These are phyloP conservation scores for Myopa testacea DNA, from an alignment of 2,888 invertebrate genomes.

Conservation along the genomic window DNA sequence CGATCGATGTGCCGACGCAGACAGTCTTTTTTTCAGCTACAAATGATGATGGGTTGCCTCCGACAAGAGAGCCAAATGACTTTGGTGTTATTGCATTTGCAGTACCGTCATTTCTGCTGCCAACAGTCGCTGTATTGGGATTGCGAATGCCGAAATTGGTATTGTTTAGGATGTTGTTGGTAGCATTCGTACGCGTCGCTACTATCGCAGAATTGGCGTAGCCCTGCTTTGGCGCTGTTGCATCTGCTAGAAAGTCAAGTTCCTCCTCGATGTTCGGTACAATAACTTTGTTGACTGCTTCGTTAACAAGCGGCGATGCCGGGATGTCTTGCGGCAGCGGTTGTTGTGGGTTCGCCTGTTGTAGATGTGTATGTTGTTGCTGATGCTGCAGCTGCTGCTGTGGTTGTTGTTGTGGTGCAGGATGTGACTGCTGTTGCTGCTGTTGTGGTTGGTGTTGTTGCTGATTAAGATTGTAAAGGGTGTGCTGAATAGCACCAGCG, in stretches of 20 bases:
- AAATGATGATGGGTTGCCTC: conserved; percentile 43
- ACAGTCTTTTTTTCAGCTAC: conserved; percentile 59
- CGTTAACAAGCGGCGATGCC: conserved; percentile 68
- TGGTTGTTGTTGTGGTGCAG: conserved; percentile 54
- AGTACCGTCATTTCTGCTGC: conserved; percentile 51
- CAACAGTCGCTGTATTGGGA: conserved; percentile 48
- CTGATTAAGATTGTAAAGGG: conserved; percentile 55
- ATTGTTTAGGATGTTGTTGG: conserved; percentile 51
- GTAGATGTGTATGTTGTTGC: conserved; percentile 45
- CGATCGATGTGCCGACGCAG: conserved; percentile 61
- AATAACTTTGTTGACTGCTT: conserved; percentile 84
- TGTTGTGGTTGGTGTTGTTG: conserved; percentile 55
- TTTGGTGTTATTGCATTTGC: conserved; percentile 18
- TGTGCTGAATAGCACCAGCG: conserved; percentile 54
- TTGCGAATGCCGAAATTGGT: conserved; percentile 65
- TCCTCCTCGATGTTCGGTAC: conserved; percentile 92
- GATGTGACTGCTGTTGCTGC: conserved; percentile 48
- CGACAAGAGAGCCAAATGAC: conserved; percentile 39
- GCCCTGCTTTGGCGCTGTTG: conserved; percentile 61
- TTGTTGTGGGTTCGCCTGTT: conserved; percentile 46
- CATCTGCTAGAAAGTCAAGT: conserved; percentile 79
- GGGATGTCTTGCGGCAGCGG: conserved; percentile 51
- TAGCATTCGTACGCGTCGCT: conserved; percentile 48
- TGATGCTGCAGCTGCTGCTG: conserved; percentile 59
- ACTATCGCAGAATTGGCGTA: conserved; percentile 55